Evolutionary conservation across 2,113 vertebrate genomes (phyloP), one percentile per base, ranked within the genome.

Genomic region (Chamaea fasciata): DNA sequence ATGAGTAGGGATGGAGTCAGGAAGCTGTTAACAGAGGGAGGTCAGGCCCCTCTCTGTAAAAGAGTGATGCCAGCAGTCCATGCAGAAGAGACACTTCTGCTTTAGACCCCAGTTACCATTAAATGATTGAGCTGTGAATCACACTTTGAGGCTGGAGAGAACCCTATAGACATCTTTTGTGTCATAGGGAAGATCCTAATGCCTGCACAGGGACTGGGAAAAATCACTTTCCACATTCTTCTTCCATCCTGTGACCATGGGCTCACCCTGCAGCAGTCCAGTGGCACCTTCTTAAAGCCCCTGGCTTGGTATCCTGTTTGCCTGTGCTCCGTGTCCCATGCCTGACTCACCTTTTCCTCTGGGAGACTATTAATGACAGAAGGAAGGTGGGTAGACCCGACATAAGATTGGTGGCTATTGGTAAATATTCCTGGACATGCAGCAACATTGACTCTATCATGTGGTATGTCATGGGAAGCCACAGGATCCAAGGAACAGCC

Each of bases 311-410:
- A 57, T 53, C 30, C 41, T 22, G 12, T 23, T 53, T 4, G 2
- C 41, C n/a, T 4, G 5, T 20, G 33, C 49, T 31, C n/a, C 0
- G 0, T 65, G 22, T 12, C 46, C 6, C 2, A 5, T 14, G 26
- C 15, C 21, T 5, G 1, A 31, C 24, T 55, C 2, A 5, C 6
- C 6, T 57, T 15, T 26, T 47, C 18, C 21, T 39, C 24, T 6
- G 2, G 76, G 42, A 81, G 20, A 56, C 6, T 7, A 0, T 46
- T 13, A 15, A 19, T 16, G 35, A 22, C 24, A 16, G 13, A 7
- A n/a, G 23, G 4, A 44, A 50, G 71, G 23, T 0, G 0, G 6
- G 15, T 31, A 15, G 17, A 37, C 11, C 8, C 0, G 0, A 7
- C 3, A 1, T 39, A 10, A 27, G n/a, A 13, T 9, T 13, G 15